A percentile compares a stretch with the other conserved stretches of the same genome.
Evolutionary conservation across 2,888 invertebrate genomes (phyloP).

Genomic region (Morpho achilles): DNA sequence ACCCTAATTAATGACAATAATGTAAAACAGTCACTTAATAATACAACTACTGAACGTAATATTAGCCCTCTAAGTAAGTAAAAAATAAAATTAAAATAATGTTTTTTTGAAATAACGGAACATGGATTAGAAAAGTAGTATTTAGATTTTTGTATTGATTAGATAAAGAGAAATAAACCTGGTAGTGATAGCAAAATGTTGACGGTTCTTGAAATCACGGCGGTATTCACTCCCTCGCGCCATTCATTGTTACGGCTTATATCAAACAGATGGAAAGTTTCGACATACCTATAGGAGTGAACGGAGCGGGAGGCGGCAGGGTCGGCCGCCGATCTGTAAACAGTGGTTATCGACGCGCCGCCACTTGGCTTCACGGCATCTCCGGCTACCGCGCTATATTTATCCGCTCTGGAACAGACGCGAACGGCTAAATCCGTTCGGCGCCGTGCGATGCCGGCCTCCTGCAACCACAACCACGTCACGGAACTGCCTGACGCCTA

Average conservation of each 20-base stretch:
- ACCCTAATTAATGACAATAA: no score
- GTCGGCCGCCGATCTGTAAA: conserved; percentile 74
- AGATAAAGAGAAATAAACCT: no score
- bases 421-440: conserved; percentile 71
- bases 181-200: not conserved
- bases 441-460: conserved; percentile 70
- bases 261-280: conserved; percentile 51
- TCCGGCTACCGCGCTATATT: conserved; percentile 72
- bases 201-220: not conserved
- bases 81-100: no score
- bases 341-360: conserved; percentile 74
- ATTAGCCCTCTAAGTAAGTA: no score
- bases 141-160: no score
- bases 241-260: conserved; percentile 50
- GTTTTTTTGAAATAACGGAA: no score
- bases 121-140: no score
- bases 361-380: conserved; percentile 70
- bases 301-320: conserved; percentile 71
- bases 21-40: no score
- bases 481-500: conserved; percentile 55
- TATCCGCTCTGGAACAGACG: conserved; percentile 73
- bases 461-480: conserved; percentile 77
- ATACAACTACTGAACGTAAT: no score
- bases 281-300: conserved; percentile 68
- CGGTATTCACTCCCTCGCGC: conserved; percentile 35